Conservation (phyloP, 2,888 invertebrate species). For the Eupithecia centaureata region DNA sequence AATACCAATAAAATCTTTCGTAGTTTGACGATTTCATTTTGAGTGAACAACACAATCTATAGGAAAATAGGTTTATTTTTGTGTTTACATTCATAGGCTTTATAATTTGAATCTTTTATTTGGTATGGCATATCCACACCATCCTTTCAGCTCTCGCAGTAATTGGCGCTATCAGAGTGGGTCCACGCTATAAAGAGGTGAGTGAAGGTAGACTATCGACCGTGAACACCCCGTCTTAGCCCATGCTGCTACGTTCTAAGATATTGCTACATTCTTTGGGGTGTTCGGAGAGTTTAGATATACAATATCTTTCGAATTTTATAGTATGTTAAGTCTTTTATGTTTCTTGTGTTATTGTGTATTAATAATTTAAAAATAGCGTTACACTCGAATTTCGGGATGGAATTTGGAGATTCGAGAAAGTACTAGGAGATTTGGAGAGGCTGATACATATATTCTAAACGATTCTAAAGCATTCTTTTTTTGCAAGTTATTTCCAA, state of each 20-base stretch:
- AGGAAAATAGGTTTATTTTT: no score
- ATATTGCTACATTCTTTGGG: not conserved
- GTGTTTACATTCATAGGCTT: no score
- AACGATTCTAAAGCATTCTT: no score
- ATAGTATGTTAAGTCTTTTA: not conserved
- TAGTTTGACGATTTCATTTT: no score
- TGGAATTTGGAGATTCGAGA: not conserved
- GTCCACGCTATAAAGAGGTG: conserved; percentile 75
- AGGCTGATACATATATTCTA: no score
- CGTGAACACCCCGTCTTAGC: conserved; percentile 48
- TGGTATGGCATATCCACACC: conserved; percentile 50
- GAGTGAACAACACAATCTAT: no score
- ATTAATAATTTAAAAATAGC: not conserved
- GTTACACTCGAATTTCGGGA: not conserved
- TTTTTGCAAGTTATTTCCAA: not conserved
- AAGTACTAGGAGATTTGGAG: not conserved
- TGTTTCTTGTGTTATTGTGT: not conserved
- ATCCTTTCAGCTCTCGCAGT: conserved; percentile 53
- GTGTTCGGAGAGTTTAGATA: not conserved
- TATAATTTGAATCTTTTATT: no score
- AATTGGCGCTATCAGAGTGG: conserved; percentile 77
- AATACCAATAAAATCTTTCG: no score
- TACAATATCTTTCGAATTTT: not conserved
- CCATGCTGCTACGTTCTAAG: not conserved
- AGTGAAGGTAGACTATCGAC: conserved; percentile 67